phyloP scores from a whole-genome alignment of 2,113 vertebrate species.

The Lethenteron reissneri region DNA sequence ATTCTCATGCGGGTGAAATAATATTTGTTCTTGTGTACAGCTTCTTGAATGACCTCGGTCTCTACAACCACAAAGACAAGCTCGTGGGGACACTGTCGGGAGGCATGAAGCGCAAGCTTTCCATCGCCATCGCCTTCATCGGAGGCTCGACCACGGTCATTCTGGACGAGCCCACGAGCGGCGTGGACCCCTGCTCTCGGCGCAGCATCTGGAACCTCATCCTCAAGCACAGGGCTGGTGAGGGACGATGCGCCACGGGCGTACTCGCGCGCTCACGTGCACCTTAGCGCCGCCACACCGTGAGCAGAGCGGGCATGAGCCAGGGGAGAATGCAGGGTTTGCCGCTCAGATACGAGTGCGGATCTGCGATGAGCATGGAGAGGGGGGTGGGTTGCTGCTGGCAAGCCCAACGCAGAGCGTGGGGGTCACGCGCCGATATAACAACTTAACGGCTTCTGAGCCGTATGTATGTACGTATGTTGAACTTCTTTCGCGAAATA shows the following conservation, averaged over 20 bases:
- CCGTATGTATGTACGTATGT: too few species aligned
- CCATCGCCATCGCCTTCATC: conserved; percentile 59
- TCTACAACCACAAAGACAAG: conserved; percentile 70
- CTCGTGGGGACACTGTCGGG: conserved; percentile 48
- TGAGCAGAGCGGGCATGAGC: background rate
- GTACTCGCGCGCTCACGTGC: too few species aligned
- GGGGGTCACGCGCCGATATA: too few species aligned
- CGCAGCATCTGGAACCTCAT: conserved; percentile 61
- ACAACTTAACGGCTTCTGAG: too few species aligned
- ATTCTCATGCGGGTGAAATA: conserved; percentile 3
- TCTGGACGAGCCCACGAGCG: conserved; percentile 70
- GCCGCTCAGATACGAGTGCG: background rate
- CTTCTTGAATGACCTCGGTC: conserved; percentile 59
- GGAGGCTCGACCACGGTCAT: conserved; percentile 47
- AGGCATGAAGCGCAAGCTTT: conserved; percentile 60
- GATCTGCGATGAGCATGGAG: too few species aligned
- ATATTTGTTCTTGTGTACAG: conserved; percentile 22
- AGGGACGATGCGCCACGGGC: background rate
- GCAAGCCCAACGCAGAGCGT: too few species aligned
- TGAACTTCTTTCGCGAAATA: too few species aligned
- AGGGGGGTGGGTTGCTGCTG: too few species aligned
- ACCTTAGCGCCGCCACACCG: background rate
- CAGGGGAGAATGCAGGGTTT: background rate
- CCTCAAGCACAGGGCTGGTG: conserved; percentile 49
- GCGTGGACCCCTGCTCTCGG: conserved; percentile 61